Evolutionary conservation across 2,888 invertebrate genomes (phyloP).

Genomic region (Mystacides longicornis): DNA sequence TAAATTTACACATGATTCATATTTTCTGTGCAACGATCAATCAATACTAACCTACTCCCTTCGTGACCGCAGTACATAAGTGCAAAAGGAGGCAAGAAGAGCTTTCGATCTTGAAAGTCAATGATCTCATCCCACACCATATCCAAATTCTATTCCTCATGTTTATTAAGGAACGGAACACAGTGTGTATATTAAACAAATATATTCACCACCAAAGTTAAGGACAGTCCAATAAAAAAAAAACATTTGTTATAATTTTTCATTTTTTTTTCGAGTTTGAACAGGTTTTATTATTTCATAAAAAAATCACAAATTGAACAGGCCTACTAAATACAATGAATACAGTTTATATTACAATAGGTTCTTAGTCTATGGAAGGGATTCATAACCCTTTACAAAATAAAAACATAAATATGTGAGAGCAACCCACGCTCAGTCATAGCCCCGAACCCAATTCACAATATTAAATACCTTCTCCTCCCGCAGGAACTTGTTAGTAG

Average conservation of each 20-base stretch:
- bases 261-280: conserved; percentile 37
- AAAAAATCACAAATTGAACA: conserved; percentile 50
- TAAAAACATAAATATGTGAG: conserved; percentile 33
- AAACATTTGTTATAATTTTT: conserved; percentile 32
- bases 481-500: conserved; percentile 57
- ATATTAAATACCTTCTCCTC: conserved; percentile 10
- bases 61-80: too few relatives aligned
- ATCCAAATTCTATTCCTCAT: too few relatives aligned
- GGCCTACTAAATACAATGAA: conserved; percentile 51
- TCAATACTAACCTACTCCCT: too few relatives aligned
- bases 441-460: neutral
- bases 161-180: too few relatives aligned
- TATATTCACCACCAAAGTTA: too few relatives aligned
- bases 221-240: conserved; percentile 8
- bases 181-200: too few relatives aligned
- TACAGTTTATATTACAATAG: conserved; percentile 52
- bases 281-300: conserved; percentile 51
- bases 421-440: conserved; percentile 14
- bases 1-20: too few relatives aligned
- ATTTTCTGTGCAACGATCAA: too few relatives aligned
- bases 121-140: too few relatives aligned
- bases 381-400: conserved; percentile 52
- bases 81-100: too few relatives aligned
- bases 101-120: too few relatives aligned
- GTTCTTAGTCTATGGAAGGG: conserved; percentile 50